Evolutionary conservation across 2,797 vertebrate genomes (phyloP), one percentile per base, ranked within the genome.

Genomic region (Xyrichtys novacula): DNA sequence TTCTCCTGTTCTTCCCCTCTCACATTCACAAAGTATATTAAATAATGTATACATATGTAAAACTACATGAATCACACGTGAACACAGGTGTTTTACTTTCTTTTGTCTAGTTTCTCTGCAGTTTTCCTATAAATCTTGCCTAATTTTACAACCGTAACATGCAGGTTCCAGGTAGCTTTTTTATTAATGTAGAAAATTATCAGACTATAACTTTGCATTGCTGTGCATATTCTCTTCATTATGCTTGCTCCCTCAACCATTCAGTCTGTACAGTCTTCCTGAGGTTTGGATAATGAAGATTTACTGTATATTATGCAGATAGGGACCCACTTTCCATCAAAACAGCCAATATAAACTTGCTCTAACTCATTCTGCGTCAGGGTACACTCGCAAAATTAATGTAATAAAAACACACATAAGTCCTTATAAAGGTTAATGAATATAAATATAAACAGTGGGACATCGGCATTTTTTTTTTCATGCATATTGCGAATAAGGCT

Each of bases 361-460:
- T 78, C 70, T 54, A 71, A 78, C 71, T 85, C 83, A 76, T 59
- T 80, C 72, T 64, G 74, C 68, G 80, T 82, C 82, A 70, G 74
- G 56, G 55, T 65, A 73, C 71, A 59, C 75, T 88, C 86, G 53
- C 64, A 78, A 83, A 88, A 85, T 80, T 57, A 85, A 87, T 79
- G 82, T 59, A 76, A 83, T 85, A 86, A 89, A 89, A 90, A 85
- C 75, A 83, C 78, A 78, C 77, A 86, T 72, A 76, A 50, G 66
- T 84, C 83, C 68, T 78, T 68, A 71, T 89, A 84, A 81, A 89
- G 86, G 84, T 84, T 88, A 88, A 91, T 89, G 86, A 86, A 91
- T 86, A 89, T 82, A 84, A 88, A 87, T 87, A 89, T 71, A 86
- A 90, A 87, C 81, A 90, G 75, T 79, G 74, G 78, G 83, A 73